Evolutionary conservation across 1,140 invertebrate species (phyloP).

Genomic region (Maconellicoccus hirsutus): DNA sequence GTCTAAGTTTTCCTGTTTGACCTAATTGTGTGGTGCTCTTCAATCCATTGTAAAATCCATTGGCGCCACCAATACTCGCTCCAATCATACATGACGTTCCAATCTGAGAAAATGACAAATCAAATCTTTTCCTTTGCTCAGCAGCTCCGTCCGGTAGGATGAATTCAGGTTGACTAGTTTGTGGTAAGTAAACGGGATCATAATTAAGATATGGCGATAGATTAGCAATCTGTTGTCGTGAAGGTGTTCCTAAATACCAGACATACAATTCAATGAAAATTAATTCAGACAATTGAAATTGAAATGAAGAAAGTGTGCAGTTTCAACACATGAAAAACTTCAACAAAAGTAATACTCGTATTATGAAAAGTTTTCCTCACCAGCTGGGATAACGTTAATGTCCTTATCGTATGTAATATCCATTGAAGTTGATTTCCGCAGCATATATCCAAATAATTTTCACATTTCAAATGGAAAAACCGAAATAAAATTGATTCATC

Average conservation of each 20-base stretch:
- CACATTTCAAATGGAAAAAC: not conserved
- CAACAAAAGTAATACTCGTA: not conserved
- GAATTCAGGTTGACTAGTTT: conserved; percentile 72
- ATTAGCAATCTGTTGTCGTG: not conserved
- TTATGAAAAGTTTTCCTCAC: not conserved
- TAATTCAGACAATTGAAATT: not conserved
- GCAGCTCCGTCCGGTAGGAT: conserved; percentile 82
- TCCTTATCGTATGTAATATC: not conserved
- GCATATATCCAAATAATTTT: not conserved
- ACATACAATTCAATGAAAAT: not conserved
- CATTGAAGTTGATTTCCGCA: no score
- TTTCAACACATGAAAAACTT: not conserved
- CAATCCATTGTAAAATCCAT: conserved; percentile 74
- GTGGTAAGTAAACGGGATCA: conserved; percentile 67
- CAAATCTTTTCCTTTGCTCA: conserved; percentile 61
- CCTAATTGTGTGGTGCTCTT: conserved; percentile 69
- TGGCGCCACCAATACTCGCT: conserved; percentile 66
- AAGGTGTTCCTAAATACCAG: not conserved
- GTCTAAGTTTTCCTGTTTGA: conserved; percentile 72
- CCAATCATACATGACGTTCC: conserved; percentile 76
- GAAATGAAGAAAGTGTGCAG: not conserved
- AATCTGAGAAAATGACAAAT: conserved; percentile 85
- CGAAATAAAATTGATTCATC: no score
- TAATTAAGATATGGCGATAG: conserved; percentile 83
- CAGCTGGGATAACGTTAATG: not conserved